These are phyloP conservation scores for Grallaria varia DNA, from an alignment of 2,113 vertebrate genomes.

Conservation along the genomic window DNA sequence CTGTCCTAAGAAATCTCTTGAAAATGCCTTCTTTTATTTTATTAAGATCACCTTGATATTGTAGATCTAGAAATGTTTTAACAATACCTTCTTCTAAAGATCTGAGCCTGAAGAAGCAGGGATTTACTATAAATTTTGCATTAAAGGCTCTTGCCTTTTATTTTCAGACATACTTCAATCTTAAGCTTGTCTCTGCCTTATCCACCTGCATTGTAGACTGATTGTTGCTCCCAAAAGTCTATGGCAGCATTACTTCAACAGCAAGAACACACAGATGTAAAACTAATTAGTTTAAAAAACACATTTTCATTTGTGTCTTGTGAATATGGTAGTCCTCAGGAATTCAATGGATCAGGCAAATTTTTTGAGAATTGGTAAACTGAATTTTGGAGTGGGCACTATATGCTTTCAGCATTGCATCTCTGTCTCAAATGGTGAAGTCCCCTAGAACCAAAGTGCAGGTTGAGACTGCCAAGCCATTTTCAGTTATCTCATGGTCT, in stretches of 20 bases:
- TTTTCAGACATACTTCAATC: background rate
- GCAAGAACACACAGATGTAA: background rate
- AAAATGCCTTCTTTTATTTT: conserved; percentile 36
- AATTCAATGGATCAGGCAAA: background rate
- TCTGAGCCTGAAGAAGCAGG: background rate
- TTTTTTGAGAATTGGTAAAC: background rate
- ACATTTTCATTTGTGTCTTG: conserved; percentile 1
- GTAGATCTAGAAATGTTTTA: conserved; percentile 15
- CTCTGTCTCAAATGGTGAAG: background rate
- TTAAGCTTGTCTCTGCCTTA: background rate
- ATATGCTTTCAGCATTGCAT: rapidly evolving
- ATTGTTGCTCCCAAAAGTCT: background rate
- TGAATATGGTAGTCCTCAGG: background rate
- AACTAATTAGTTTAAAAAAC: conserved; percentile 9
- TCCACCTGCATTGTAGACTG: background rate
- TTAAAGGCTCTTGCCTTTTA: background rate
- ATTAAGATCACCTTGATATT: background rate
- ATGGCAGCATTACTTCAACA: background rate
- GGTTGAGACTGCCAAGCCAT: background rate
- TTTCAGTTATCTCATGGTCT: background rate
- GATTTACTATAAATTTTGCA: background rate
- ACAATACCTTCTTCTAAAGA: background rate
- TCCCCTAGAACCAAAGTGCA: background rate
- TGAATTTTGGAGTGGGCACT: background rate
- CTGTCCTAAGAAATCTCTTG: conserved; percentile 34